phyloP scores from a whole-genome alignment of 2,113 vertebrate species.

The Falco punctatus region DNA sequence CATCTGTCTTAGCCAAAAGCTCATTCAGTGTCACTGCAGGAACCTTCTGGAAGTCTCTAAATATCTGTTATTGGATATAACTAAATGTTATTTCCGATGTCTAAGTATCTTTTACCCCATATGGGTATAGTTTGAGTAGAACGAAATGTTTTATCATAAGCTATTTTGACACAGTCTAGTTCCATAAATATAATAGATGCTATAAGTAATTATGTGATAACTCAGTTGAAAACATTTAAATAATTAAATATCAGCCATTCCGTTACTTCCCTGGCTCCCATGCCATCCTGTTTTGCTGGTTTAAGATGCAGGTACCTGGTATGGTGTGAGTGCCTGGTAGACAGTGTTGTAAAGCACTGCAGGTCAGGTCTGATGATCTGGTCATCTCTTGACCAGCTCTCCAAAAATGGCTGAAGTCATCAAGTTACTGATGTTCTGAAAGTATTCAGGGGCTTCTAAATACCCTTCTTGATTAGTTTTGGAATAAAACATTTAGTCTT shows the following conservation, averaged over 20 bases:
- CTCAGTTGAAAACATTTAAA: background rate
- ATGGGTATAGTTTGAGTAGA: background rate
- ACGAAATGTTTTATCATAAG: background rate
- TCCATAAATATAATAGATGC: background rate
- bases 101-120: background rate
- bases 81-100: background rate
- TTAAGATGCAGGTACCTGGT: background rate
- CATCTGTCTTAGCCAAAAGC: background rate
- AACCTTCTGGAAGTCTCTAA: background rate
- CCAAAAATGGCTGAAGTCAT: background rate
- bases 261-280: background rate
- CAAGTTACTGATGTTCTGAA: background rate
- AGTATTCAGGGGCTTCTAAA: background rate
- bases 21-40: background rate
- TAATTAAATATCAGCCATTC: background rate
- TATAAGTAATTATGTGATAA: background rate
- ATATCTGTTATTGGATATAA: background rate
- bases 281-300: background rate
- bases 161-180: background rate
- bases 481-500: background rate
- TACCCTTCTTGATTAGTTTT: background rate
- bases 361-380: background rate
- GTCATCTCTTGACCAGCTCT: background rate
- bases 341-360: background rate
- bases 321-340: accelerated